Evolutionary conservation across 2,888 invertebrate species (phyloP).

Genomic region (Cancer borealis): DNA sequence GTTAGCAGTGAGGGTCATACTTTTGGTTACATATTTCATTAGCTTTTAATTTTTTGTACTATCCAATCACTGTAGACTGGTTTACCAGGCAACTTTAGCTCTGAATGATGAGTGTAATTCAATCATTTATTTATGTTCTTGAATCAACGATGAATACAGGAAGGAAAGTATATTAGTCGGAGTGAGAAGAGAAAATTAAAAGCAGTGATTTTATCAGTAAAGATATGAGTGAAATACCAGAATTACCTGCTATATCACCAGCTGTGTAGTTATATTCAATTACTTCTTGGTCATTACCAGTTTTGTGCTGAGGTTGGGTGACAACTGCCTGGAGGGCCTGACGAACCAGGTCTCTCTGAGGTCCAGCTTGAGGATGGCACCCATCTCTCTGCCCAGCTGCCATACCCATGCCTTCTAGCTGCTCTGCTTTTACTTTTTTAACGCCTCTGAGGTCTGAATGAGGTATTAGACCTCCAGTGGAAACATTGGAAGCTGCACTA

Average conservation of each 20-base stretch:
- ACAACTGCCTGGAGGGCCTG: constrained; percentile 76
- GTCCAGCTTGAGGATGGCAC: constrained; percentile 58
- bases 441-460: constrained; percentile 53
- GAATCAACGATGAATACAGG: constrained; percentile 28
- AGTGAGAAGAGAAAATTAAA: constrained; percentile 3
- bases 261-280: constrained; percentile 77
- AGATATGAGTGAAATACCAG: constrained; percentile 55
- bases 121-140: constrained; percentile 26
- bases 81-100: background rate
- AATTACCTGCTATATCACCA: constrained; percentile 76
- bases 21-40: background rate
- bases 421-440: constrained; percentile 67
- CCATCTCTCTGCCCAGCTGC: constrained; percentile 58
- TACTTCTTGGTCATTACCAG: constrained; percentile 75
- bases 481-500: constrained; percentile 47
- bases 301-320: constrained; percentile 68
- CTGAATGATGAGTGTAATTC: background rate
- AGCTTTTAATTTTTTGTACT: background rate
- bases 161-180: constrained; percentile 33
- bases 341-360: constrained; percentile 71
- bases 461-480: constrained; percentile 43
- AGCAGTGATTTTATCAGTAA: constrained; percentile 52
- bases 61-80: constrained; percentile 21
- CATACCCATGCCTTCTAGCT: constrained; percentile 55
- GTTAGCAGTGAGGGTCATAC: constrained; percentile 28